Conservation (phyloP, 2,113 vertebrate genomes). For the Amazona guildingii region DNA sequence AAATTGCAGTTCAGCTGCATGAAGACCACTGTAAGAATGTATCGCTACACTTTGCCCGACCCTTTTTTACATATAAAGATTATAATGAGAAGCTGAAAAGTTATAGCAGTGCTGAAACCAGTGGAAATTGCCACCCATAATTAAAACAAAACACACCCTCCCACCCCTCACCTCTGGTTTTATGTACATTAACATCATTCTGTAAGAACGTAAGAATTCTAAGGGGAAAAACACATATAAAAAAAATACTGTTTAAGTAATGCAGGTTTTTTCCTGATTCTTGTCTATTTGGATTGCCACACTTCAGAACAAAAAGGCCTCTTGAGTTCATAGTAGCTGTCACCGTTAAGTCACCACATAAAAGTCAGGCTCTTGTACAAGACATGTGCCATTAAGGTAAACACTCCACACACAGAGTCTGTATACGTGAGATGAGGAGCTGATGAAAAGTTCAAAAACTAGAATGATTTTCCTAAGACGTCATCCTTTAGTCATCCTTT, state of each 20-base stretch:
- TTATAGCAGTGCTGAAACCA: constrained; percentile 35
- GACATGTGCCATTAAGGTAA: background rate
- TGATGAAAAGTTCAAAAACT: background rate
- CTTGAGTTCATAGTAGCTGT: background rate
- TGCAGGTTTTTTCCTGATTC: background rate
- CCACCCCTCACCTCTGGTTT: background rate
- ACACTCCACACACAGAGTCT: background rate
- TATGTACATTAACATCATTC: background rate
- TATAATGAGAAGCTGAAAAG: constrained; percentile 42
- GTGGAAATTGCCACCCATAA: constrained; percentile 23
- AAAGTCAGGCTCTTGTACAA: background rate
- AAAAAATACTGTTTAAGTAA: background rate
- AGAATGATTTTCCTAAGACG: constrained; percentile 27
- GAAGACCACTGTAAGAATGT: constrained; percentile 34
- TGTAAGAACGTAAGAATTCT: background rate
- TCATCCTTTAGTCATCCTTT: constrained; percentile 8
- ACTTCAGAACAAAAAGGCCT: background rate
- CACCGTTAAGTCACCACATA: background rate
- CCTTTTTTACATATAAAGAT: constrained; percentile 49
- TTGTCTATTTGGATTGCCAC: background rate
- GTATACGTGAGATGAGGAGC: background rate
- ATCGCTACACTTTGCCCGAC: background rate
- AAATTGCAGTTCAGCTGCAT: constrained; percentile 59
- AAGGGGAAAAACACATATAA: background rate
- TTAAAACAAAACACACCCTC: background rate